Base-by-base conservation (phyloP, 2,113 vertebrate genomes). In the Eurystomus gularis region DNA sequence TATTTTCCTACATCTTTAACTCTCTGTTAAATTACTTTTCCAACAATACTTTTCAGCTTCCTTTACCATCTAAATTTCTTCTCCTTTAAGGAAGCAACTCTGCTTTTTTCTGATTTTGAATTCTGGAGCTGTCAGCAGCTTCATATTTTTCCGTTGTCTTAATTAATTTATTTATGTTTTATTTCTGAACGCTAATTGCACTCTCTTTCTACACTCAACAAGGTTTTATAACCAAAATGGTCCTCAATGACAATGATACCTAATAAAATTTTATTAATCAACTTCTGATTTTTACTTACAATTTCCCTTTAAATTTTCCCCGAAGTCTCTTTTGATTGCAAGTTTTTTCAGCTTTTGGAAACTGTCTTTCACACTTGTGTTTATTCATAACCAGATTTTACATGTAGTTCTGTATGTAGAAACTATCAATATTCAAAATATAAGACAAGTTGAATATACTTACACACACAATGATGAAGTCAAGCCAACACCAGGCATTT, bases 401-500 rank as follows among this genome's bases (percentile, higher is more conserved):
- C 24, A 44, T 24, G 10, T 39, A 69, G 12, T 21, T 84, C 5
- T 80, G 13, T 21, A 19, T 7, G 31, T 2, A 66, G 31, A 77
- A 90, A 81, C 58, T 9, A 72, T 5, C 11, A 69, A 52, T 66
- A 88, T 37, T 28, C 20, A 62, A 46, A 55, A 87, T 35, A 4
- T 10, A 73, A 55, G 20, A 61, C 33, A 39, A 88, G 42, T 6
- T 88, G 54, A 76, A 52, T 17, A 8, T 96, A 98, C 98, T 98
- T 97, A 98, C 98, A 76, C 97, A 97, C 31, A 99, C 99, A 86
- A 99, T 99, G 97, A 99, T 68, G 97, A 99, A 99, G 97, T 99
- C 99, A 2, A 99, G 98, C 98, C 98, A 99, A 96, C 99, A 99
- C 99, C 99, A 99, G 95, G 98, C 98, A 95, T 99, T 99, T 90